Percentiles rank a stretch among this genome's conserved stretches.
Evolutionary conservation across 2,888 invertebrate genomes (phyloP).

Genomic region (Lampropteryx suffumata): DNA sequence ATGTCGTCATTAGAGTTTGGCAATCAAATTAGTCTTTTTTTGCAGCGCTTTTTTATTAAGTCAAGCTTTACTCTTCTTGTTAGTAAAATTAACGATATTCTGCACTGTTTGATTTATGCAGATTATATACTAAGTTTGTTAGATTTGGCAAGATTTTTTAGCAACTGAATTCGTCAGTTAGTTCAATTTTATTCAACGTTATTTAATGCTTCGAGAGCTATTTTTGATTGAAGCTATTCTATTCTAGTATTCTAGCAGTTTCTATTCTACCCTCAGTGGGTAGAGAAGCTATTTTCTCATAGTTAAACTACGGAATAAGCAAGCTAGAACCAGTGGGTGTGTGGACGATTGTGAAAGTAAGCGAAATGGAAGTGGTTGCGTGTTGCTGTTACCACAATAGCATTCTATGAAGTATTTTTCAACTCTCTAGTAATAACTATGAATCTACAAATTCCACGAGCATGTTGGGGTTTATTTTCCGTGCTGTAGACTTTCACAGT

Average conservation of each 20-base stretch:
- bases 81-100: constrained; percentile 13
- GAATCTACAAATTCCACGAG: neutral
- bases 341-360: constrained; percentile 71
- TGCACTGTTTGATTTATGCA: neutral
- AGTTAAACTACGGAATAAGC: too few relatives aligned
- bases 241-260: too few relatives aligned
- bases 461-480: neutral
- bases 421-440: constrained; percentile 6
- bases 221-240: too few relatives aligned
- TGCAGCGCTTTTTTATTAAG: constrained; percentile 16
- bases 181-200: too few relatives aligned
- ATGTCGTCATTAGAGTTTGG: constrained; percentile 57
- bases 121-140: constrained; percentile 5
- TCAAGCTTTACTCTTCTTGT: constrained; percentile 12
- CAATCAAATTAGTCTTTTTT: constrained; percentile 25
- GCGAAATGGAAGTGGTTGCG: constrained; percentile 54
- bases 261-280: too few relatives aligned
- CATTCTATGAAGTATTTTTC: constrained; percentile 5
- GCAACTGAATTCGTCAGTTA: too few relatives aligned
- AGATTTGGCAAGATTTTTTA: constrained; percentile 1
- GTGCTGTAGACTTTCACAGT: constrained; percentile 28
- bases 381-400: constrained; percentile 34
- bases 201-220: too few relatives aligned
- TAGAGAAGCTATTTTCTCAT: too few relatives aligned
- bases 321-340: constrained; percentile 45